Evolutionary conservation across 2,888 invertebrate species (phyloP), one percentile per base, ranked within the genome.

Genomic region (Cryptocheilus praepositus): DNA sequence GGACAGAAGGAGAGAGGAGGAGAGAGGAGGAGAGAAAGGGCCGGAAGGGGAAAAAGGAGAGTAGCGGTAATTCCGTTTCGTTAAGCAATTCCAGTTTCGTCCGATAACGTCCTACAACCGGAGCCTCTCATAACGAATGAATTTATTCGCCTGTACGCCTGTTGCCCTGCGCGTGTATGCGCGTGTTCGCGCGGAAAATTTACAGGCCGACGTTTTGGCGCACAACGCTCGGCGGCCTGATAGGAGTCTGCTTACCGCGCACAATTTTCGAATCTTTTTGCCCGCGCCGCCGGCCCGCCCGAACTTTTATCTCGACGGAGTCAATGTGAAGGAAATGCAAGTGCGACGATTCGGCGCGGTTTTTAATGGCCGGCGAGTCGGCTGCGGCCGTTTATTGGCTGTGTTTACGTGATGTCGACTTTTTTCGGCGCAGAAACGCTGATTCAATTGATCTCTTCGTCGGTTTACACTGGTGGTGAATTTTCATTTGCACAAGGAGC

Each of bases 81-180:
- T 81, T 81, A 82, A 81, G 81, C 81, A 82, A 82, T 82, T 82
- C 67, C 80, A 67, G 67, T 67, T 73, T 73, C 79, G 74, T 81
- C 76, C 73, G 81, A 81, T 81, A 81, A 81, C 79, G 73, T 76
- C 75, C 73, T 59, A 64, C 70, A 66, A 59, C 21, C 63, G 63
- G 69, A 43, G 43, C 63, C 70, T 71, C 74, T 78, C 80, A 80
- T 81, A 81, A 81, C 80, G 70, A 81, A 81, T 80, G 79, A 80
- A 81, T 81, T 81, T 81, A 81, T 81, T 81, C 74, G 75, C 63
- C 36, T 36, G 36, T 36, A 77, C 67, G 68, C 73, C 71, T 71
- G 77, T 78, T 78, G 76, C 74, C 74, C 72, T 73, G 70, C 11
- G 49, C 49, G 16, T 18, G 49, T 18, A 49, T 18, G 62, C 51